Evolutionary conservation across 2,888 invertebrate genomes (phyloP).

Genomic region (Hipparchia sbordonii): DNA sequence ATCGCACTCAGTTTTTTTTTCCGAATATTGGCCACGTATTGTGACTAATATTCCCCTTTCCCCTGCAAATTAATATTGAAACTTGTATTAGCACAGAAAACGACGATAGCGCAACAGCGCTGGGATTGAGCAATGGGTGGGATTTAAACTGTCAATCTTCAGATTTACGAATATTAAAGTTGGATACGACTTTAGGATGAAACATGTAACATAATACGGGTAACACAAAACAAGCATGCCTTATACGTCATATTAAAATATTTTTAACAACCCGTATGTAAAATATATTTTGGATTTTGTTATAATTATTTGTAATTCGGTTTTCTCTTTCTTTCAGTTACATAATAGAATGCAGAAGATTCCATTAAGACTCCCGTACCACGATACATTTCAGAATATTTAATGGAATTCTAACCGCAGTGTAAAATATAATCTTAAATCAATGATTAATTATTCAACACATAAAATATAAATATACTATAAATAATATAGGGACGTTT

Average conservation of each 20-base stretch:
- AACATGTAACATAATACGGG: not conserved
- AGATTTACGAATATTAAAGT: not conserved
- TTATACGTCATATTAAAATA: not conserved
- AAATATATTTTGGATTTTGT: not conserved
- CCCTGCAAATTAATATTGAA: too few relatives aligned
- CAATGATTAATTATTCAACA: too few relatives aligned
- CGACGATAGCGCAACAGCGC: too few relatives aligned
- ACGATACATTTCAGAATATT: not conserved
- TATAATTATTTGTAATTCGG: not conserved
- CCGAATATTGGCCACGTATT: too few relatives aligned
- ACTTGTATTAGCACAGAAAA: too few relatives aligned
- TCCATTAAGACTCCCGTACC: conserved; percentile 4
- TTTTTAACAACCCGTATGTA: conserved; percentile 7
- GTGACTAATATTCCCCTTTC: too few relatives aligned
- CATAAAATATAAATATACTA: too few relatives aligned
- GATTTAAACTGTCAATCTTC: too few relatives aligned
- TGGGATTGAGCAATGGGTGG: too few relatives aligned
- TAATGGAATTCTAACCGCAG: too few relatives aligned
- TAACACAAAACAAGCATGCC: conserved; percentile 23
- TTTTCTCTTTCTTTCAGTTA: not conserved
- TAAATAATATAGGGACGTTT: too few relatives aligned
- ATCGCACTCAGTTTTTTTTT: not conserved
- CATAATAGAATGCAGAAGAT: not conserved
- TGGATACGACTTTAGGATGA: not conserved
- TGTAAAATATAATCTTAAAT: too few relatives aligned